Percentiles rank a stretch among this genome's conserved stretches.
These are phyloP conservation scores for Hydraecia micacea DNA, from an alignment of 2,888 invertebrate genomes.

Conservation along the genomic window DNA sequence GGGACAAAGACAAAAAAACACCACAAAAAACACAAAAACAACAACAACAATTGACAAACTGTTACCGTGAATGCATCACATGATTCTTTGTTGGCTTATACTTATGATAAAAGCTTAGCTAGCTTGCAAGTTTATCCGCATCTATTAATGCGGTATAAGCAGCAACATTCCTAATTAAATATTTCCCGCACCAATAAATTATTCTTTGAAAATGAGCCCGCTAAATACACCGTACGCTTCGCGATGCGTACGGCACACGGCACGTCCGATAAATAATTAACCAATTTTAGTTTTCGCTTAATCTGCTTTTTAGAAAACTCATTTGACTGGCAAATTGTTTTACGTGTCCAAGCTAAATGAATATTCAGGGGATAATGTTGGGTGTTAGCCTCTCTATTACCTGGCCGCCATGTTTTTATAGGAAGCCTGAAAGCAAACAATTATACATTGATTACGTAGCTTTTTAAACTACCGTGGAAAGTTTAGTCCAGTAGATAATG, in stretches of 20 bases:
- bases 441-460: constrained; percentile 36
- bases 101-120: constrained; percentile 5
- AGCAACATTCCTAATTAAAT: constrained; percentile 43
- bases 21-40: too few species aligned
- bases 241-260: constrained; percentile 68
- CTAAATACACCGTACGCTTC: constrained; percentile 52
- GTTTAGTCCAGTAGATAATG: background rate
- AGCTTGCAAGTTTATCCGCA: background rate
- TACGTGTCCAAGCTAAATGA: constrained; percentile 78
- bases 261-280: constrained; percentile 85
- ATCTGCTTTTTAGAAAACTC: constrained; percentile 90
- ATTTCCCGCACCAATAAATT: constrained; percentile 55
- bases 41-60: background rate
- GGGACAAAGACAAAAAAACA: too few species aligned
- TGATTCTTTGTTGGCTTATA: background rate
- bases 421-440: constrained; percentile 58
- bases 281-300: constrained; percentile 89
- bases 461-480: constrained; percentile 25
- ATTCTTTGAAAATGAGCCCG: constrained; percentile 59
- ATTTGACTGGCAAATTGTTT: constrained; percentile 89
- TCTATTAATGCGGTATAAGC: constrained; percentile 10
- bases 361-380: constrained; percentile 76
- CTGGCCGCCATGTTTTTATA: constrained; percentile 66
- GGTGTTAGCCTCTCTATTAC: constrained; percentile 63
- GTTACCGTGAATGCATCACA: background rate